Conservation (phyloP, 2,888 invertebrate genomes). For the Ophion slaviceki region DNA sequence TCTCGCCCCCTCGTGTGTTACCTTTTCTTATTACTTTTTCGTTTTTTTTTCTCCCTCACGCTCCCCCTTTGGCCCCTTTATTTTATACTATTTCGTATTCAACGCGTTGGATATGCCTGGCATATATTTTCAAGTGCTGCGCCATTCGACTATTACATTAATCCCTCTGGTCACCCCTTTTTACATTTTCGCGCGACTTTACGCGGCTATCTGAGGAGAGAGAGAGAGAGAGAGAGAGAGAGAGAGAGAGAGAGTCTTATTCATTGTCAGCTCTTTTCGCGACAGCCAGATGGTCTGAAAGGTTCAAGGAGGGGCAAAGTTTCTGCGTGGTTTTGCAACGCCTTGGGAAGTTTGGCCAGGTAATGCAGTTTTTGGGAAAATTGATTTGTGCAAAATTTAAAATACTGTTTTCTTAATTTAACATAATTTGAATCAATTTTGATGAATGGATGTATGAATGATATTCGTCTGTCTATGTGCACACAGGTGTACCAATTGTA, state of each 20-base stretch:
- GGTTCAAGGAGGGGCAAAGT: neutral
- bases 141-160: constrained; percentile 64
- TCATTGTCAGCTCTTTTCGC: constrained; percentile 1
- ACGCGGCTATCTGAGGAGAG: neutral
- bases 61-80: constrained; percentile 23
- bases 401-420: no score
- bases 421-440: no score
- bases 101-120: constrained; percentile 60
- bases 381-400: no score
- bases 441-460: no score
- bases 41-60: constrained; percentile 35
- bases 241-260: neutral
- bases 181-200: constrained; percentile 24
- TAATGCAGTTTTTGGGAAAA: no score
- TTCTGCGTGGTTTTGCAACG: neutral
- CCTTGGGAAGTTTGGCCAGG: no score
- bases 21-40: constrained; percentile 61
- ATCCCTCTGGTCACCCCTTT: constrained; percentile 64
- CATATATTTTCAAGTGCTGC: constrained; percentile 49
- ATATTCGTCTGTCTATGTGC: no score
- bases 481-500: no score
- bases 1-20: constrained; percentile 53
- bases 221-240: neutral
- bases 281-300: neutral
- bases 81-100: constrained; percentile 68